phyloP scores from a whole-genome alignment of 2,113 vertebrate species.

The Bos javanicus region DNA sequence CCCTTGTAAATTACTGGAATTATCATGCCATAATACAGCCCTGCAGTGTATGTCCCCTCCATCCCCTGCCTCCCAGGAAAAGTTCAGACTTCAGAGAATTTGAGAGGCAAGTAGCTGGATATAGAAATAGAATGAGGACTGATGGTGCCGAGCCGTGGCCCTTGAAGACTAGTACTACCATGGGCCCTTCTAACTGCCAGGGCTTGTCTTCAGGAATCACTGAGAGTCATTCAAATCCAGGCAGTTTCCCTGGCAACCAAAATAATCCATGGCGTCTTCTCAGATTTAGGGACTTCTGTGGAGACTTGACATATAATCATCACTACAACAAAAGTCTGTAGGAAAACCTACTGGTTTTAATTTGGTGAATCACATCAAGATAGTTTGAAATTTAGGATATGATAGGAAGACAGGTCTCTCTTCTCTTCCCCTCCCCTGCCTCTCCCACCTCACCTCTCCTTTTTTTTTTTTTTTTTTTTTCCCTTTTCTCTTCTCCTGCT shows the following conservation, averaged over 20 bases:
- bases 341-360: neutral
- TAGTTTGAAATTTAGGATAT: neutral
- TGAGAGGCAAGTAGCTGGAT: neutral
- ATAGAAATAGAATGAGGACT: neutral
- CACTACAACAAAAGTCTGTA: neutral
- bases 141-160: too few relatives aligned
- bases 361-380: neutral
- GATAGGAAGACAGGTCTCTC: neutral
- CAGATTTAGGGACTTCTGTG: neutral
- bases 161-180: neutral
- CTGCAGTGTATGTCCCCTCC: neutral
- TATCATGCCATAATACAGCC: neutral
- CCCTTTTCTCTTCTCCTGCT: neutral
- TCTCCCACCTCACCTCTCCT: neutral
- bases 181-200: neutral
- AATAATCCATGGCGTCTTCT: neutral
- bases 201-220: slow-evolving; percentile 29
- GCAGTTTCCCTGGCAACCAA: slow-evolving; percentile 50
- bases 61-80: neutral
- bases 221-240: slow-evolving; percentile 32
- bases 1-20: neutral
- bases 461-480: neutral
- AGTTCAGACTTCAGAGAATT: neutral
- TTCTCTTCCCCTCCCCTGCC: neutral
- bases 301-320: slow-evolving; percentile 17